These are phyloP conservation scores for Dioctria linearis DNA, from an alignment of 2,888 invertebrate species.

Conservation along the genomic window DNA sequence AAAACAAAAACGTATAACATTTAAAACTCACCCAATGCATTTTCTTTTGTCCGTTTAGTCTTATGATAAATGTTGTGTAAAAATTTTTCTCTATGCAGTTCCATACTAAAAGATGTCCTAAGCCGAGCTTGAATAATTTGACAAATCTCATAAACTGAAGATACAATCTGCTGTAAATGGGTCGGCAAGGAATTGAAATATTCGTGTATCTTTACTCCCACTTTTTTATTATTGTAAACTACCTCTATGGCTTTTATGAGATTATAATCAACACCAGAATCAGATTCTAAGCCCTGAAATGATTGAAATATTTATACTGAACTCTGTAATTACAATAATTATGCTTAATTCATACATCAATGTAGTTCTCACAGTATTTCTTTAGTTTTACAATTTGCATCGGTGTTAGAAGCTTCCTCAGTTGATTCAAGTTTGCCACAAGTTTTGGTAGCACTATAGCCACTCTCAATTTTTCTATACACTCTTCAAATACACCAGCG, in stretches of 20 bases:
- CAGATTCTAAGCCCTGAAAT: neutral
- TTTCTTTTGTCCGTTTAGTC: too few relatives aligned
- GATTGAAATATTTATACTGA: neutral
- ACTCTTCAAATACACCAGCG: neutral
- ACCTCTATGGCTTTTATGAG: slow-evolving; percentile 26
- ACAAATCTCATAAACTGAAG: neutral
- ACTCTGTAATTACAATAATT: too few relatives aligned
- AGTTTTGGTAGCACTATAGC: neutral
- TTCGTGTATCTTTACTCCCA: too few relatives aligned
- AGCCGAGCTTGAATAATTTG: slow-evolving; percentile 1
- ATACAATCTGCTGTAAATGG: neutral
- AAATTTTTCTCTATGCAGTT: neutral
- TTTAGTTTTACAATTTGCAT: slow-evolving; percentile 10
- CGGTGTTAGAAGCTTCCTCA: neutral
- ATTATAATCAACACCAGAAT: slow-evolving; percentile 1
- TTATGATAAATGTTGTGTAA: too few relatives aligned
- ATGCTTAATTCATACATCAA: neutral
- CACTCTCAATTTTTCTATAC: neutral
- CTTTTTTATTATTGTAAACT: slow-evolving; percentile 1
- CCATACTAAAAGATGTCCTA: neutral
- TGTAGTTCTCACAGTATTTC: slow-evolving; percentile 14
- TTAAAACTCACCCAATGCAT: too few relatives aligned
- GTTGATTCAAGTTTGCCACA: neutral
- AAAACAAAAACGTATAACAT: too few relatives aligned
- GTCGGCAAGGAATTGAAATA: too few relatives aligned